Evolutionary conservation across 30 jellyfish, hydroid and myxozoan genomes (phyloP), one percentile per base, ranked within the genome.

Genomic region (Chrysaora quinquecirrha): DNA sequence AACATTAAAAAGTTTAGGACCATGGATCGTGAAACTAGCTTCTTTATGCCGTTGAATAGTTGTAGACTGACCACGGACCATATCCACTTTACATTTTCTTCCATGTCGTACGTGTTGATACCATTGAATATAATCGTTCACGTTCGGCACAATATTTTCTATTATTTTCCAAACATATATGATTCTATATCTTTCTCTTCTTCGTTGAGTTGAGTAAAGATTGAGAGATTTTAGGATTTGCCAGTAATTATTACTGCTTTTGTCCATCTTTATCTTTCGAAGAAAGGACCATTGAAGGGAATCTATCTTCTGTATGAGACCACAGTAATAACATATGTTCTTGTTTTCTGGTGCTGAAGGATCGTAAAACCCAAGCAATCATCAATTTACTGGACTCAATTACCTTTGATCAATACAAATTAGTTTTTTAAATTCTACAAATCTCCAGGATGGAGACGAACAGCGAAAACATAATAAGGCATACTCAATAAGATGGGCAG

Each of bases 61-160:
- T 38, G 54, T 38, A 14, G 54, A 38, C 54, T 38, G 54, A 38
- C 54, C 54, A 38, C 54, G 54, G 54, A 38, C 54, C 54, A 38
- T 38, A 38, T 38, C 54, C 54, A 38, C 54, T 38, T 38, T 38
- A 38, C 6, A 38, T 38, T 38, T 38, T 38, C 54, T 38, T 38
- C 54, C 54, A 38, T 38, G 54, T 38, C 54, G 54, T 38, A 38
- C 14, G 54, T 38, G 54, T 38, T 38, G 54, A 38, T 38, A 38
- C 14, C 11, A 38, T 38, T 38, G 54, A 3, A 38, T 38, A 38
- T 6, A 38, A 38, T 38, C 54, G 14, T 38, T 38, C 54, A 38
- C 54, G 54, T 38, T 38, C 14, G 54, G 54, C 54, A 38, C 6
- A 38, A 38, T 38, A 38, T 38, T 38, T 6, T 38, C 14, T 6